Evolutionary conservation across 2,797 vertebrate genomes (phyloP).

Genomic region (Triplophysa yarkandensis): DNA sequence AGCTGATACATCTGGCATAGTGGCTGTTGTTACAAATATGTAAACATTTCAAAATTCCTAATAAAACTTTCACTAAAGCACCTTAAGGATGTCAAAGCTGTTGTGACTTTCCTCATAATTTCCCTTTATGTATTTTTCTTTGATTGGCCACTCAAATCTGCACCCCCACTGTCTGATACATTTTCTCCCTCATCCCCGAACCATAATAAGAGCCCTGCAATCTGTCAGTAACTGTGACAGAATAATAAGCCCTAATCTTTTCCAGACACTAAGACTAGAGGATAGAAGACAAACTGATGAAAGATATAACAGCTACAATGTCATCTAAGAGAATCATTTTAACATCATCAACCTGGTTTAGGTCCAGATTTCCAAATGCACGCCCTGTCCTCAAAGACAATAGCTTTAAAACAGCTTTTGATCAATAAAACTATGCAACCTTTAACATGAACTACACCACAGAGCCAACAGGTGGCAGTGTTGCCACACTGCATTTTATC

Average conservation of each 20-base stretch:
- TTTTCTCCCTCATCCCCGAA: background rate
- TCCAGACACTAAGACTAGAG: constrained; percentile 19
- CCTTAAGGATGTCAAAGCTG: background rate
- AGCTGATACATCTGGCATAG: background rate
- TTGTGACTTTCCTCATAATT: constrained; percentile 14
- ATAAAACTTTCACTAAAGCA: background rate
- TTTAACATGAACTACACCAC: background rate
- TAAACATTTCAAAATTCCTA: constrained; percentile 5
- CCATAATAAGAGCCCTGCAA: constrained; percentile 14
- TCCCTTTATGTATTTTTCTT: constrained; percentile 10
- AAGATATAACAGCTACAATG: constrained; percentile 3
- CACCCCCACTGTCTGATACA: background rate
- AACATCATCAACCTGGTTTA: background rate
- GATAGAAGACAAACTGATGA: background rate
- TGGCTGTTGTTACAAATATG: background rate
- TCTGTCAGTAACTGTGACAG: constrained; percentile 17
- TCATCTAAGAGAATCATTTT: background rate
- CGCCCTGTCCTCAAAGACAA: background rate
- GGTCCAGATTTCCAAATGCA: background rate
- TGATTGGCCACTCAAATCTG: constrained; percentile 9
- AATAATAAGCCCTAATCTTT: constrained; percentile 30
- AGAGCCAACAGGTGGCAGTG: constrained; percentile 70
- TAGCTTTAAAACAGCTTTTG: background rate
- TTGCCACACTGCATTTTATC: constrained; percentile 46
- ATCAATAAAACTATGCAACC: background rate